phyloP scores from a whole-genome alignment of 2,888 invertebrate genomes.

The Slavum lentiscoides region DNA sequence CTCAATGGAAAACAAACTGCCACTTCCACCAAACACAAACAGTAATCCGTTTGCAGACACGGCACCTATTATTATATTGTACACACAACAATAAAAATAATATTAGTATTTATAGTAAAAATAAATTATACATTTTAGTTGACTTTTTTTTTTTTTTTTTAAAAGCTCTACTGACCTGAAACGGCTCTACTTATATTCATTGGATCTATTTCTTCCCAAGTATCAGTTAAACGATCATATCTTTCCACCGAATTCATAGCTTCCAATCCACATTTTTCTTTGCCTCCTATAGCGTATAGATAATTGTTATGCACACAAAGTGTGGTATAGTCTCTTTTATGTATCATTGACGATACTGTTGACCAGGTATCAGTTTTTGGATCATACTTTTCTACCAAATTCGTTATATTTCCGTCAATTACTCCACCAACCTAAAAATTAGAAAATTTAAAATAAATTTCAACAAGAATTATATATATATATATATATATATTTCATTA shows the following conservation, averaged over 20 bases:
- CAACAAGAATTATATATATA: not conserved
- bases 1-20: not conserved
- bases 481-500: not conserved
- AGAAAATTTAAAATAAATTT: not conserved
- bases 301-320: not conserved
- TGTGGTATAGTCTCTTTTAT: not conserved
- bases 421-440: not conserved
- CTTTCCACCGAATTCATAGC: not conserved
- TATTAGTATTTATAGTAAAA: too few relatives aligned
- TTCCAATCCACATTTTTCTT: not conserved
- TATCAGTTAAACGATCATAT: not conserved
- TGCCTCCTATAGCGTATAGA: slow-evolving; percentile 23
- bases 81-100: too few relatives aligned
- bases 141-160: not conserved
- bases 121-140: too few relatives aligned
- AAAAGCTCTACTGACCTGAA: not conserved
- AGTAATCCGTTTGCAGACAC: not conserved
- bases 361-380: not conserved
- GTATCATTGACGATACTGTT: not conserved
- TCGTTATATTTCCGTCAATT: not conserved
- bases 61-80: too few relatives aligned
- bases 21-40: not conserved
- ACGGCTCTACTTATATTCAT: not conserved
- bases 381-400: not conserved
- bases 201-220: not conserved